Base-by-base conservation (phyloP, 2,797 vertebrate genomes). In the Arrhamphus sclerolepis region DNA sequence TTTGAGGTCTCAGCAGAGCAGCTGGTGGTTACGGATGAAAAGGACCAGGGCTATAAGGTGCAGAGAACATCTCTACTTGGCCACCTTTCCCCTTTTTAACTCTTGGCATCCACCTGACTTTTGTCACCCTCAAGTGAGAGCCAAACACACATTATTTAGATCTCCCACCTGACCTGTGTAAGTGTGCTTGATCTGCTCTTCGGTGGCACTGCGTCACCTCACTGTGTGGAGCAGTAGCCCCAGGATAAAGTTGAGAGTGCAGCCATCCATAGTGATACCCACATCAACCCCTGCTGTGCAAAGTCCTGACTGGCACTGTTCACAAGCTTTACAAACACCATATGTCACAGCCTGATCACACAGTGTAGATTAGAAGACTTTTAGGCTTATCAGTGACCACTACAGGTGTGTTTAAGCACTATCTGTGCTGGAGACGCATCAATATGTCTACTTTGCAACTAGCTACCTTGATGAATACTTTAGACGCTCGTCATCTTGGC, bases 61-160 rank as follows among this genome's bases (percentile, higher is more conserved):
- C 55, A 83, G 82, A 87, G 85, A 88, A 84, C 73, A 87, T 85
- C 80, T 81, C 82, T 53, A 80, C 82, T 72, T 81, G 77, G 80
- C 83, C 41, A 77, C 77, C 79, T 81, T 79, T 79, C 51, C 69
- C 61, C 68, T 78, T 74, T 81, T 79, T 80, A 89, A 61, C 67
- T 68, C 67, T 46, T 54, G 28, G 39, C 41, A 56, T 84, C 62
- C 82, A 79, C 72, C 72, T 83, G 77, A 62, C 56, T 56, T 82
- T 82, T 86, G 64, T 80, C 74, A 66, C 62, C 72, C 70, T 87
- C 78, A 75, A 83, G 41, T 58, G 74, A 85, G 77, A 87, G 82
- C 40, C 77, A n/a, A n/a, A n/a, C n/a, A n/a, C n/a, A n/a, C n/a
- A n/a, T n/a, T n/a, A n/a, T n/a, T 41, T 77, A 56, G 65, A 72